These are phyloP conservation scores for Epinephelus lanceolatus DNA, from an alignment of 2,113 vertebrate species.

Conservation along the genomic window DNA sequence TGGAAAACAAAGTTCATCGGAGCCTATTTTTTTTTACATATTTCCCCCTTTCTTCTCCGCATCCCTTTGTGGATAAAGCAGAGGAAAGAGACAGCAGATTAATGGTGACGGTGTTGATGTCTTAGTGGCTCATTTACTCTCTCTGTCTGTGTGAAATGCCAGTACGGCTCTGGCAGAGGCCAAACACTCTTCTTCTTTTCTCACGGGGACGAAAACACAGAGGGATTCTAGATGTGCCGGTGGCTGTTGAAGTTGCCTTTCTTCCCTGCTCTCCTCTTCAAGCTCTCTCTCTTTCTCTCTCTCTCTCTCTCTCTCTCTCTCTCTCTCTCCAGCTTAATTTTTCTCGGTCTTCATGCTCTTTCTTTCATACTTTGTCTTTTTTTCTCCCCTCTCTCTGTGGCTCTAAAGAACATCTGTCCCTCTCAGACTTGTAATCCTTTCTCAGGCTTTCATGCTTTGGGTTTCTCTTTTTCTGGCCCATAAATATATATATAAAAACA, in stretches of 20 bases:
- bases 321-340: constrained; percentile 6
- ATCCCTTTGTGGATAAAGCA: constrained; percentile 36
- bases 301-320: neutral
- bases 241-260: constrained; percentile 42
- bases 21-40: neutral
- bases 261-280: constrained; percentile 23
- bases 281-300: neutral
- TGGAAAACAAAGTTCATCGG: constrained; percentile 5
- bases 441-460: constrained; percentile 22
- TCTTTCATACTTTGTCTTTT: constrained; percentile 10
- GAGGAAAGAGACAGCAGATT: constrained; percentile 54
- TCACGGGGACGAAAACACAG: constrained; percentile 34
- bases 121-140: constrained; percentile 51
- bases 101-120: constrained; percentile 48
- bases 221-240: constrained; percentile 40
- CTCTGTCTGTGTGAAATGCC: constrained; percentile 49
- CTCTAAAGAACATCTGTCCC: constrained; percentile 53
- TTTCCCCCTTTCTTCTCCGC: neutral
- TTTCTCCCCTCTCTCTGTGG: neutral
- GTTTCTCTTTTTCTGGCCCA: constrained; percentile 8
- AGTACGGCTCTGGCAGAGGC: constrained; percentile 11
- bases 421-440: constrained; percentile 47
- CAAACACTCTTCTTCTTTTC: constrained; percentile 34
- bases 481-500: constrained; percentile 18
- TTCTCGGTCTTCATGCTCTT: constrained; percentile 26